Percentiles rank a stretch among this genome's conserved stretches.
phyloP scores from a whole-genome alignment of 2,113 vertebrate genomes.

The Pachyramphus minor region DNA sequence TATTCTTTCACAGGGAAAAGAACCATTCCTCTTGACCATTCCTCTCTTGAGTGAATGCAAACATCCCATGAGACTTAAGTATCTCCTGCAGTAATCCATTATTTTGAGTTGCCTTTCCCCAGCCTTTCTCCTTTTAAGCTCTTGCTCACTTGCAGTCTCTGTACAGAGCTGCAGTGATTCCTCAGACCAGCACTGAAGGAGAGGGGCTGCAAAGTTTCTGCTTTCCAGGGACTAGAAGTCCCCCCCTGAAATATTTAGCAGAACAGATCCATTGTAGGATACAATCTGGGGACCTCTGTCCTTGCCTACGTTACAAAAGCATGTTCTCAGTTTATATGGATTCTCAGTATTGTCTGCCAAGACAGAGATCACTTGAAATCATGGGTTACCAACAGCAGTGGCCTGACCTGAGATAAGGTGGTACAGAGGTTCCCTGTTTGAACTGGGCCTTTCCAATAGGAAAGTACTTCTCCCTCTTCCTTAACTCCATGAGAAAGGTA shows the following conservation, averaged over 20 bases:
- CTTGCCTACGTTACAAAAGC: background rate
- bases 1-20: background rate
- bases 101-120: background rate
- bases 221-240: background rate
- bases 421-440: rapidly evolving
- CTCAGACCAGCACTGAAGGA: background rate
- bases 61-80: background rate
- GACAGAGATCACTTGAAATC: background rate
- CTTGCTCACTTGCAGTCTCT: background rate
- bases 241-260: background rate
- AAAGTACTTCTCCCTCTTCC: background rate
- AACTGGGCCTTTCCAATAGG: background rate
- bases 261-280: background rate
- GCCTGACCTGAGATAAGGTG: background rate
- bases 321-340: background rate
- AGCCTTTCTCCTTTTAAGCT: background rate
- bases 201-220: background rate
- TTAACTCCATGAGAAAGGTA: background rate
- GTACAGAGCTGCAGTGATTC: background rate
- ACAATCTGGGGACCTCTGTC: background rate
- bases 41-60: background rate
- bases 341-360: background rate
- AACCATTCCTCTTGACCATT: background rate
- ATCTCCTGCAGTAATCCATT: background rate
- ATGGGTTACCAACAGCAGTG: background rate